Conservation (phyloP, 1,140 invertebrate genomes). For the Drosophila leontia region DNA sequence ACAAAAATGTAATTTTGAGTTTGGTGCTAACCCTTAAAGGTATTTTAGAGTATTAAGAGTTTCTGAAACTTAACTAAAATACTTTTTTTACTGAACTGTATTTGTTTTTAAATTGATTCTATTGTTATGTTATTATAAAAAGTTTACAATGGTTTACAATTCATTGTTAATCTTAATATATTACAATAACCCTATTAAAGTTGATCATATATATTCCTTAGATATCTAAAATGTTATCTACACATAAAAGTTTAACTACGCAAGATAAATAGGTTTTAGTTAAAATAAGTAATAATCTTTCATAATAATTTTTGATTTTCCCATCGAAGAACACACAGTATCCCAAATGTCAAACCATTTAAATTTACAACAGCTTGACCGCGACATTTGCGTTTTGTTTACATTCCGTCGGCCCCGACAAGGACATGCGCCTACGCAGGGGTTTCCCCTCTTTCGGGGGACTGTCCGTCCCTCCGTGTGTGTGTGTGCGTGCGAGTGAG, state of each 20-base stretch:
- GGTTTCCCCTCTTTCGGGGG: conserved; percentile 4
- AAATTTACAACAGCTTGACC: conserved; percentile 8
- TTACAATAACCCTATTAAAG: background rate
- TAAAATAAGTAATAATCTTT: background rate
- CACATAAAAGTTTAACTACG: background rate
- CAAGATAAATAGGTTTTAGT: background rate
- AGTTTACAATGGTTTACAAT: background rate
- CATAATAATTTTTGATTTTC: background rate
- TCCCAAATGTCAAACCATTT: background rate
- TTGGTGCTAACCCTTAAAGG: too few relatives aligned
- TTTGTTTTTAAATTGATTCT: background rate
- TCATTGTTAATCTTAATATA: background rate
- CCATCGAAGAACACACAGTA: background rate
- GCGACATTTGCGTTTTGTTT: conserved; percentile 56
- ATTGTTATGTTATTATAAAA: background rate
- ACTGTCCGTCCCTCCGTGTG: background rate
- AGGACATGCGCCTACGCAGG: conserved; percentile 69
- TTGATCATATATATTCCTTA: too few relatives aligned
- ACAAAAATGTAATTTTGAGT: too few relatives aligned
- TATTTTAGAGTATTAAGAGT: too few relatives aligned
- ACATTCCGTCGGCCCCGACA: conserved; percentile 56
- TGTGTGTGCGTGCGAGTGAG: conserved; percentile 55
- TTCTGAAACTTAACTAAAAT: too few relatives aligned
- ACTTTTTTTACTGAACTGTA: too few relatives aligned
- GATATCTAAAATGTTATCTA: background rate